Evolutionary conservation across 2,888 invertebrate genomes (phyloP).

Genomic region (Mythimna lalbum): DNA sequence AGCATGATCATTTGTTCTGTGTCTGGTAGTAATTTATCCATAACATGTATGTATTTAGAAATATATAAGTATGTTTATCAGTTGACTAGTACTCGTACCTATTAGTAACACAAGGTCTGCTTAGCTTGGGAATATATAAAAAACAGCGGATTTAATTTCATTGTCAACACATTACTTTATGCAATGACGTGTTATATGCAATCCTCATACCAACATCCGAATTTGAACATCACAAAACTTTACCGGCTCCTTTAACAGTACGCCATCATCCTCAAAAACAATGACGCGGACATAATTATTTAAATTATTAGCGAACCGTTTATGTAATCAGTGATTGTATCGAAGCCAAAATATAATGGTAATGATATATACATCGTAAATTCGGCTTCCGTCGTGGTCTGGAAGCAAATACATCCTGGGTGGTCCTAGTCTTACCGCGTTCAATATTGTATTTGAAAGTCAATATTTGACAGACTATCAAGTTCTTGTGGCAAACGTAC

Average conservation of each 20-base stretch:
- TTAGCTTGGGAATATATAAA: no score
- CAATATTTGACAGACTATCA: background rate
- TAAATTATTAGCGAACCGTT: slow-evolving; percentile 25
- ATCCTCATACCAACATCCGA: background rate
- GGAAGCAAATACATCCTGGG: background rate
- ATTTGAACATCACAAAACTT: background rate
- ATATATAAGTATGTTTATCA: no score
- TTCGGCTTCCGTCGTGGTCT: slow-evolving; percentile 2
- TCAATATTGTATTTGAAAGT: slow-evolving; percentile 6
- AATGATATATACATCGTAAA: slow-evolving; percentile 18
- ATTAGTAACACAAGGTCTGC: no score
- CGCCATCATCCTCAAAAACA: slow-evolving; percentile 10
- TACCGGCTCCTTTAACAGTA: background rate
- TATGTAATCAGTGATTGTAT: slow-evolving; percentile 8
- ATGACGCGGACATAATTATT: slow-evolving; percentile 29
- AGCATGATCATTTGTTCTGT: no score
- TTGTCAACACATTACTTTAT: no score
- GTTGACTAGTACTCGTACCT: no score
- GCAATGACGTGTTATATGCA: background rate
- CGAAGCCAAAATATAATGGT: slow-evolving; percentile 6
- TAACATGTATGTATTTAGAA: no score
- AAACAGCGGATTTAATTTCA: no score
- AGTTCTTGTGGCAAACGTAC: no score
- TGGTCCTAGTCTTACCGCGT: slow-evolving; percentile 6
- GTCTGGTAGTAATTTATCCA: no score